A percentile compares a stretch with the other conserved stretches of the same genome.
These are phyloP conservation scores for Lampris incognitus DNA, from an alignment of 2,113 vertebrate genomes.

Conservation along the genomic window DNA sequence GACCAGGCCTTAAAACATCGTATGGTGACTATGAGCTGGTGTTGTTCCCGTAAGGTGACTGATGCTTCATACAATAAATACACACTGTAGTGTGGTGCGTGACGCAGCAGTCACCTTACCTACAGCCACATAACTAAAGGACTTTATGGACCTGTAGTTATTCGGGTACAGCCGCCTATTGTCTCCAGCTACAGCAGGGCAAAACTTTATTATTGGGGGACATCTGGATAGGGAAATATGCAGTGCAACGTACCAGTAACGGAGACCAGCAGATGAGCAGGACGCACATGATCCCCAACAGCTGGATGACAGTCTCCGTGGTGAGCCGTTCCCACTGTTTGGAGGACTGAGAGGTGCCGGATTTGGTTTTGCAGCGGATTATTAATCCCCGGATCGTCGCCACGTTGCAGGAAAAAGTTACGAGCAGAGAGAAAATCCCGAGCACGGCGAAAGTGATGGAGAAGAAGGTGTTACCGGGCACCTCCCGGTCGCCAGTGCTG, in stretches of 20 bases:
- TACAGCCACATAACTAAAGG: no score
- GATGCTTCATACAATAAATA: no score
- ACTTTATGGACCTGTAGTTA: no score
- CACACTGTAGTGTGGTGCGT: no score
- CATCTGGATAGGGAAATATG: background rate
- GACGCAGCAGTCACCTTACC: no score
- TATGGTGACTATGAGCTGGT: no score
- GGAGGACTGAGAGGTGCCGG: conserved; percentile 77
- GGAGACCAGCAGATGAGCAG: conserved; percentile 94
- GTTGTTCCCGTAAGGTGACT: no score
- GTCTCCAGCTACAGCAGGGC: no score
- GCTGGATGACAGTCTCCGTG: conserved; percentile 92
- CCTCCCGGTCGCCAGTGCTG: conserved; percentile 75
- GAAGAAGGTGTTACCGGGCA: conserved; percentile 84
- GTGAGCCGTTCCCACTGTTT: conserved; percentile 93
- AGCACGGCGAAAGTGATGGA: conserved; percentile 88
- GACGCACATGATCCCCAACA: conserved; percentile 96
- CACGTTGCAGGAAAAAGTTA: conserved; percentile 91
- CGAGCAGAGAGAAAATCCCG: conserved; percentile 87
- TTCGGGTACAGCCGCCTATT: background rate
- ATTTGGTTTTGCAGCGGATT: conserved; percentile 86
- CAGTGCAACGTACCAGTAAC: conserved; percentile 88
- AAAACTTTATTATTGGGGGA: no score
- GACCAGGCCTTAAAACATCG: no score
- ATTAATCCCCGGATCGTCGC: conserved; percentile 90